Evolutionary conservation across 2,888 invertebrate species (phyloP), one percentile per base, ranked within the genome.

Genomic region (Lithophane ornitopus): DNA sequence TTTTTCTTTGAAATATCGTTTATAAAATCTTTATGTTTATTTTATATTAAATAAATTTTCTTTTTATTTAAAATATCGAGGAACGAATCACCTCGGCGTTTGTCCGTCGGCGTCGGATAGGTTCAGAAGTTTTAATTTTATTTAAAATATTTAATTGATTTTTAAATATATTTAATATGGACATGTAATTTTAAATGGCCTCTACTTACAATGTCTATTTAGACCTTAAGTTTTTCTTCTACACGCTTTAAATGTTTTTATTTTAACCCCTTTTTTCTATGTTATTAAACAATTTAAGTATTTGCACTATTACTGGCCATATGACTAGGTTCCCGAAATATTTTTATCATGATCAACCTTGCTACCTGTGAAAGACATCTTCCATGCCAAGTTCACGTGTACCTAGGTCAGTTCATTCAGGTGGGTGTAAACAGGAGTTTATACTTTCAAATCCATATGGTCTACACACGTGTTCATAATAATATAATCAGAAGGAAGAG

Each of bases 351-450:
- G 44, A 62, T 46, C 63, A 78, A 84, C 85, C 88, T 88, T 87
- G 88, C 9, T 69, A 81, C 65, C 44, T 79, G 87, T 69, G 87
- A 89, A 73, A 84, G 87, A 89, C 26, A 81, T 78, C 41, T 61
- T 65, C 76, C 89, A 82, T 65, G 58, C 77, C 80, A 87, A 86
- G 87, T 88, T 88, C 89, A 80, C 58, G 70, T 56, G 81, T 85
- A n/a, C n/a, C n/a, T n/a, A 86, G 88, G 83, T 82, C 85, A 86
- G 84, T 79, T 81, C 85, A 66, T 74, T 54, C 66, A 72, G 54
- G 54, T 52, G 70, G 54, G 54, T 52, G 70, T 76, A 72, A 62
- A 77, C 49, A 62, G 19, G 68, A 63, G 26, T 71, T 34, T 72
- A 73, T 66, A 72, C 16, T 58, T 70, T 54, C 1, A 16, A 65